Evolutionary conservation across 2,797 vertebrate genomes (phyloP), one percentile per base, ranked within the genome.

Genomic region (Xyrichtys novacula): DNA sequence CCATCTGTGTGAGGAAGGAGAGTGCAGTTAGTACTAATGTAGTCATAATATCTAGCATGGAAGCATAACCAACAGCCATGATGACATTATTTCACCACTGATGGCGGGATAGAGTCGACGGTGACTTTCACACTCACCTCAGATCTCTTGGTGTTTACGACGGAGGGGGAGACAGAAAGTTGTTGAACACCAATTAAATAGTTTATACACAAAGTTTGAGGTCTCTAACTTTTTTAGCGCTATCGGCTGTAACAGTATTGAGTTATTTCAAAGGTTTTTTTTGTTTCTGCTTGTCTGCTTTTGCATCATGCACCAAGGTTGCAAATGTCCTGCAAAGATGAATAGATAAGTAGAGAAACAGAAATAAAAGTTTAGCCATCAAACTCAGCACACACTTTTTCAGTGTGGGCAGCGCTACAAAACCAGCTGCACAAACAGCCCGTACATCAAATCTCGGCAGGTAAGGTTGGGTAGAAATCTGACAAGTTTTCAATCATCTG

Each of bases 11-110:
- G 50, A 26, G 57, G 44, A 72, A 68, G 77, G 32, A 22, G 38
- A 76, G 47, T 20, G 76, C 62, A 72, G 69, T 80, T 78, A 82
- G 76, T 5, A 20, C 70, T 88, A 84, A 88, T 90, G 81, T 38
- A 39, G 74, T 76, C 78, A 78, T 74, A 83, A 79, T 83, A 78
- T 64, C 82, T 36, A 73, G 80, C 64, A 28, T 46, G 61, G 28
- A 63, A 71, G 53, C 73, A 67, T 72, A 76, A 81, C 70, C 23
- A 19, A 64, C 75, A 78, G 64, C 68, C 71, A 60, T 68, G 71
- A 72, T 61, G 78, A 43, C 42, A 0, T 47, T 71, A 57, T 72
- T 52, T 64, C 64, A 62, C 26, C 52, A 2, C 59, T 52, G 78
- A 73, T 40, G 70, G 53, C 43, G 43, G 70, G 38, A 31, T 72